These are phyloP conservation scores for Apus apus DNA, from an alignment of 2,113 vertebrate species.

Conservation along the genomic window DNA sequence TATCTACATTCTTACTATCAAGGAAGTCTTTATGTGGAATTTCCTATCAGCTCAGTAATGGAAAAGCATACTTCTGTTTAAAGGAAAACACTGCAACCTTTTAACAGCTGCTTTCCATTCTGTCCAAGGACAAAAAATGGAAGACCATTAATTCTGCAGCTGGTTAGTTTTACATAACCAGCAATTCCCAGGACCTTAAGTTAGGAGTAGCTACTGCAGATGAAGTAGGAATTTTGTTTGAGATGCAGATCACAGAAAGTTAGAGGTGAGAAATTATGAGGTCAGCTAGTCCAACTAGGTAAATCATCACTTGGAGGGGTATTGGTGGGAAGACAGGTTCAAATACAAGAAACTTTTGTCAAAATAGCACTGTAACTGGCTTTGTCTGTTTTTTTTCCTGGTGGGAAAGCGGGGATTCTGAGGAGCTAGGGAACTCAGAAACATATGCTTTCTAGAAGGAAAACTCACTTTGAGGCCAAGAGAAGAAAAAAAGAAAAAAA, in stretches of 20 bases:
- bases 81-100: neutral
- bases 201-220: neutral
- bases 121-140: neutral
- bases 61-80: neutral
- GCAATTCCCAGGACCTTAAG: neutral
- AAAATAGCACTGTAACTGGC: neutral
- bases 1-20: neutral
- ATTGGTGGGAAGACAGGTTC: neutral
- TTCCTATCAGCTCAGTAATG: neutral
- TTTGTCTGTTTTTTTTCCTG: neutral
- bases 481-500: neutral
- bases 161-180: neutral
- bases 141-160: neutral
- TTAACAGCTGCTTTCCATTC: neutral
- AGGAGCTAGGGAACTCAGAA: neutral
- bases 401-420: neutral
- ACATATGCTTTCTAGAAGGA: neutral
- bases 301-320: neutral
- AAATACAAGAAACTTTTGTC: neutral
- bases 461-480: conserved; percentile 41
- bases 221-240: neutral
- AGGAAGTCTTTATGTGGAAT: neutral
- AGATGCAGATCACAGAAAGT: neutral
- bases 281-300: neutral
- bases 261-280: neutral